Conservation (phyloP, 1,140 invertebrate species). For the Lordiphosa mommai region DNA sequence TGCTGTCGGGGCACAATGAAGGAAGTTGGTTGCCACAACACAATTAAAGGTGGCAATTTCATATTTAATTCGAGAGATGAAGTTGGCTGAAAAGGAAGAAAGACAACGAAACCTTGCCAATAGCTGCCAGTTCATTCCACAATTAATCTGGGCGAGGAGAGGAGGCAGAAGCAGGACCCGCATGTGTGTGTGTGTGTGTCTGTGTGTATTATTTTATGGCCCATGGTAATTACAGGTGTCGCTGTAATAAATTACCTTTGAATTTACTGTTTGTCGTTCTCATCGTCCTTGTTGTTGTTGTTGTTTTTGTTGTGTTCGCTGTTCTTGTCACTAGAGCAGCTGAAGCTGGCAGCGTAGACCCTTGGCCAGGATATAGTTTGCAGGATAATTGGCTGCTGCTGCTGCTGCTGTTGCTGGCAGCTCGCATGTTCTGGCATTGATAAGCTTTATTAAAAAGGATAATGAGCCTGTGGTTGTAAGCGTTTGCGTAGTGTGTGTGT, state of each 20-base stretch:
- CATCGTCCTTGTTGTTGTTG: constrained; percentile 37
- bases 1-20: constrained; percentile 43
- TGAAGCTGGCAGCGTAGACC: constrained; percentile 9
- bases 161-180: not conserved
- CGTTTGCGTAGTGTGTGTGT: constrained; percentile 7
- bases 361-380: constrained; percentile 1
- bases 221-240: constrained; percentile 76
- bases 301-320: constrained; percentile 30
- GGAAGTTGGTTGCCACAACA: constrained; percentile 26
- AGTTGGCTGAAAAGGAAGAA: constrained; percentile 17
- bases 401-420: constrained; percentile 47
- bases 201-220: constrained; percentile 67
- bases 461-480: constrained; percentile 65
- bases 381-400: constrained; percentile 17
- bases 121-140: constrained; percentile 28
- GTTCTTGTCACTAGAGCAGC: constrained; percentile 55
- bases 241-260: constrained; percentile 78
- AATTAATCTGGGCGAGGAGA: constrained; percentile 30
- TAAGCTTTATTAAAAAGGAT: constrained; percentile 78
- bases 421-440: constrained; percentile 73
- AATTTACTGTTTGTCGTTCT: constrained; percentile 74
- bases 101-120: constrained; percentile 6
- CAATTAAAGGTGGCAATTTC: constrained; percentile 70
- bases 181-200: constrained; percentile 17
- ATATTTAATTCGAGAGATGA: constrained; percentile 49